Evolutionary conservation across 2,113 vertebrate species (phyloP).

Genomic region (Chaetura pelagica): DNA sequence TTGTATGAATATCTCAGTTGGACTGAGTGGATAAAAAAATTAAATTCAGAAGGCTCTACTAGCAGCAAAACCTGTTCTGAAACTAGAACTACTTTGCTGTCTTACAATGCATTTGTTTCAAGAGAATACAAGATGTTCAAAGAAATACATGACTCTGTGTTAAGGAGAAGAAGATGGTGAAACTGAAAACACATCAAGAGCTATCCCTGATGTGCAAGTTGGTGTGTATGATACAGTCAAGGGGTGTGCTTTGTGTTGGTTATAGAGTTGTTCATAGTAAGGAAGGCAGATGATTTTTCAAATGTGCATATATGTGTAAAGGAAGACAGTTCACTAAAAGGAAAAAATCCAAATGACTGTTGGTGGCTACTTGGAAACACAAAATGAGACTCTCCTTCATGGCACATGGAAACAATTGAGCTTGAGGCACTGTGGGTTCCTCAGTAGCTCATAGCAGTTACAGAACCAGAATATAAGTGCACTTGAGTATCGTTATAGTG

Average conservation of each 20-base stretch:
- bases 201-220: neutral
- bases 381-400: neutral
- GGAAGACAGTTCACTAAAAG: neutral
- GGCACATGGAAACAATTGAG: neutral
- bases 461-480: neutral
- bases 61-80: neutral
- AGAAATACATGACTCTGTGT: neutral
- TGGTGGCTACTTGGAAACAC: neutral
- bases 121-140: neutral
- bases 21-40: neutral
- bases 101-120: neutral
- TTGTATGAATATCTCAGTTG: neutral
- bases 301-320: accelerated
- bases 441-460: neutral
- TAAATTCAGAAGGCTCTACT: neutral
- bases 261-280: neutral
- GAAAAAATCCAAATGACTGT: neutral
- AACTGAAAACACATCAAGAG: neutral
- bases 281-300: neutral
- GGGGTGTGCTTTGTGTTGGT: neutral
- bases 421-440: neutral
- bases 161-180: neutral
- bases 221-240: neutral
- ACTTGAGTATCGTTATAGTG: neutral
- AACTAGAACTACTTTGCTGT: neutral